Conservation (phyloP, 2,888 invertebrate genomes). For the Shargacucullia verbasci region DNA sequence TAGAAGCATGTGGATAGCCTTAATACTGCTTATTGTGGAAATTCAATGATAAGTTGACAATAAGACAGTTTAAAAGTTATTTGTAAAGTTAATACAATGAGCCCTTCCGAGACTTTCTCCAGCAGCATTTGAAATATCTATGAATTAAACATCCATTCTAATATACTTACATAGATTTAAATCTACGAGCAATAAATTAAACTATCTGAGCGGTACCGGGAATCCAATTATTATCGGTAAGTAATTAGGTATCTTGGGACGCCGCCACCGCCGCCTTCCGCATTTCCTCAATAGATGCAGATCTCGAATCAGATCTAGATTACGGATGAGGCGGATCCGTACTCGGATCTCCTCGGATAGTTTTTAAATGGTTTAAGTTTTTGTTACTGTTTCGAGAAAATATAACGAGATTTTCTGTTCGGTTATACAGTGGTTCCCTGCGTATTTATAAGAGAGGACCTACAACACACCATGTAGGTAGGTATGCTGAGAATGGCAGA, state of each 20-base stretch:
- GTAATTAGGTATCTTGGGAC: conserved; percentile 65
- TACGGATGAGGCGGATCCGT: conserved; percentile 35
- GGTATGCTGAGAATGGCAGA: too few relatives aligned
- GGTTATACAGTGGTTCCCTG: background rate
- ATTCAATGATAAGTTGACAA: conserved; percentile 11
- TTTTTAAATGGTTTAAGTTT: conserved; percentile 45
- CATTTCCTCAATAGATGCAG: conserved; percentile 56
- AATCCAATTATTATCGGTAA: conserved; percentile 66
- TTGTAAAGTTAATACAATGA: conserved; percentile 22
- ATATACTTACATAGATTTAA: conserved; percentile 50
- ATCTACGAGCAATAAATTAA: conserved; percentile 56
- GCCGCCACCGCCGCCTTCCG: conserved; percentile 43
- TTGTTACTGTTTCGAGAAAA: conserved; percentile 24
- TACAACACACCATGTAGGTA: too few relatives aligned
- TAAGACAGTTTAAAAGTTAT: conserved; percentile 32
- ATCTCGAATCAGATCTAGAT: conserved; percentile 57
- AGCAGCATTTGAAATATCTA: conserved; percentile 32
- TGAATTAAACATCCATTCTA: conserved; percentile 48
- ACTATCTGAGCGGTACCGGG: conserved; percentile 57
- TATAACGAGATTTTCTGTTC: conserved; percentile 9
- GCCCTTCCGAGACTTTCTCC: conserved; percentile 40
- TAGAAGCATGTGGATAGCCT: conserved; percentile 4
- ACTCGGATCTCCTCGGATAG: conserved; percentile 15
- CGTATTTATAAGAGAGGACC: too few relatives aligned
- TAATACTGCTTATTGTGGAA: conserved; percentile 6